Evolutionary conservation across 2,113 vertebrate species (phyloP).

Genomic region (Panurus biarmicus): DNA sequence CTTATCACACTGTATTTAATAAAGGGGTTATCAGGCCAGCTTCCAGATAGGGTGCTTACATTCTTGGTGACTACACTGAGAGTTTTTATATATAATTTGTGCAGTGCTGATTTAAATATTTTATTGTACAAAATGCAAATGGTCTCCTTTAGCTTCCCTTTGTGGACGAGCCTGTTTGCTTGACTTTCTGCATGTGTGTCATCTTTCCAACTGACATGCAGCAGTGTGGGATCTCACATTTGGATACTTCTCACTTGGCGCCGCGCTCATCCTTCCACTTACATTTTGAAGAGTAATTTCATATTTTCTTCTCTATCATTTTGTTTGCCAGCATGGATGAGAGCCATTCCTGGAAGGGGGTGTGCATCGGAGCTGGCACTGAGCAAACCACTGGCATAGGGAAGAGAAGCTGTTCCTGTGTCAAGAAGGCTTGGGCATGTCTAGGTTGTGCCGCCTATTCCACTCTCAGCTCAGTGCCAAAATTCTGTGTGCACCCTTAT

Average conservation of each 20-base stretch:
- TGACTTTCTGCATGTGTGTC: slow-evolving; percentile 25
- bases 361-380: slow-evolving; percentile 71
- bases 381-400: slow-evolving; percentile 66
- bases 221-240: slow-evolving; percentile 73
- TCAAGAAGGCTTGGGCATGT: slow-evolving; percentile 70
- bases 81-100: slow-evolving; percentile 33
- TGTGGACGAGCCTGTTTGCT: slow-evolving; percentile 49
- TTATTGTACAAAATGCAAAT: slow-evolving; percentile 11
- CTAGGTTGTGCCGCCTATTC: slow-evolving; percentile 59
- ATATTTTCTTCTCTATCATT: slow-evolving; percentile 78
- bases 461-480: slow-evolving; percentile 45
- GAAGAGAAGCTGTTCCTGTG: slow-evolving; percentile 74
- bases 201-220: slow-evolving; percentile 72
- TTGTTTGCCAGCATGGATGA: slow-evolving; percentile 78
- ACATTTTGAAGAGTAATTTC: slow-evolving; percentile 79
- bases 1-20: slow-evolving; percentile 3
- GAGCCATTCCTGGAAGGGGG: slow-evolving; percentile 78
- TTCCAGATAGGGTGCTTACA: not conserved
- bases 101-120: slow-evolving; percentile 20
- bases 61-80: not conserved
- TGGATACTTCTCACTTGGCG: slow-evolving; percentile 74
- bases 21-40: slow-evolving; percentile 15
- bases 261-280: slow-evolving; percentile 70
- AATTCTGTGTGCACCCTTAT: slow-evolving; percentile 57
- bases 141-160: slow-evolving; percentile 16